Evolutionary conservation across 2,113 vertebrate species (phyloP), one percentile per base, ranked within the genome.

Genomic region (Meleagris gallopavo): DNA sequence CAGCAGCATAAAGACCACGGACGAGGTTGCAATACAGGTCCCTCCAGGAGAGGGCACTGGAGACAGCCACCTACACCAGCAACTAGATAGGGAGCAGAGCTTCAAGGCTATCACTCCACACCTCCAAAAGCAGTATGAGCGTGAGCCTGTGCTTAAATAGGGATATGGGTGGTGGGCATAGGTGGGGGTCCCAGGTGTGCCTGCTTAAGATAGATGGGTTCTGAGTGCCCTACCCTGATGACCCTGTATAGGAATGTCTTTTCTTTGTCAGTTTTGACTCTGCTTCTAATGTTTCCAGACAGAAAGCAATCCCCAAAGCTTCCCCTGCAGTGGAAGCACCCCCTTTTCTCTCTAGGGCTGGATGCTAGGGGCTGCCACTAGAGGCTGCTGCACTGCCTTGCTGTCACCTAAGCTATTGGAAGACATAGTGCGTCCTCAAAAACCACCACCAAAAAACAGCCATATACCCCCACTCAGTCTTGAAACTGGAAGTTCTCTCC

Each of bases 141-240:
- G 11, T 4, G 2, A n/a, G 30, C 29, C 64, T 50, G 55, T 13
- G 27, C 32, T 67, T 58, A 45, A 77, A 55, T 71, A 74, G 17
- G 45, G 14, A 29, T 0, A 0, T 40, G 52, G 29, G 19, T 10
- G 5, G 32, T 46, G 40, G 20, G 7, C 0, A 1, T 9, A 27
- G 21, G 11, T 29, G 54, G 32, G 22, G 4, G 22, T 83, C 75
- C 55, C 72, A 24, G 66, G 43, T 76, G 30, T 4, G 2, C 18
- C 54, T 74, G 48, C 12, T 70, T 20, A 24, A 19, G 40, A 24
- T 25, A 20, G 15, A 2, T 36, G 41, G 30, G 16, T 54, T 25
- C 0, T 10, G 24, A 20, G 40, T 43, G 48, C 36, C 40, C 25
- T 73, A 73, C 10, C 20, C 52, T 54, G 52, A 29, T 29, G 52